These are phyloP conservation scores for Agelastica alni DNA, from an alignment of 2,888 invertebrate genomes.

Conservation along the genomic window DNA sequence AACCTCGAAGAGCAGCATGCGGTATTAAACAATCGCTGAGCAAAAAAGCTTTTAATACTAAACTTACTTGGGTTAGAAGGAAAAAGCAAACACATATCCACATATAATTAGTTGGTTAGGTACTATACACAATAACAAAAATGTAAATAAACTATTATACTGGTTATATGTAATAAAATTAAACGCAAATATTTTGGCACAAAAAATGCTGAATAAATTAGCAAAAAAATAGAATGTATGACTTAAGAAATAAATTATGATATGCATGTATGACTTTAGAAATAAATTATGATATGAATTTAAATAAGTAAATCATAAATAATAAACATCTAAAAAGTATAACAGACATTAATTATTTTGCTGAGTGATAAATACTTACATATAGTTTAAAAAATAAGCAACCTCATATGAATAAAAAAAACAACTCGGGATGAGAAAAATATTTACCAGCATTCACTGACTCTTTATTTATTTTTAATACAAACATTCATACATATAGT, in stretches of 20 bases:
- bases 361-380: too few species aligned
- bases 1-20: slow-evolving; percentile 27
- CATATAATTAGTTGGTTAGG: slow-evolving; percentile 17
- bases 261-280: slow-evolving; percentile 3
- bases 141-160: slow-evolving; percentile 8
- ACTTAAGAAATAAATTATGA: slow-evolving; percentile 5
- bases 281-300: slow-evolving; percentile 7
- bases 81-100: slow-evolving; percentile 17
- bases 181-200: slow-evolving; percentile 12
- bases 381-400: too few species aligned
- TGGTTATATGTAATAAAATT: neutral
- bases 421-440: too few species aligned
- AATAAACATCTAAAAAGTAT: neutral
- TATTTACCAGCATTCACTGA: too few species aligned
- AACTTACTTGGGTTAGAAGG: slow-evolving; percentile 36
- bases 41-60: slow-evolving; percentile 34
- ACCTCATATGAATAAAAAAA: too few species aligned
- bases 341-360: too few species aligned
- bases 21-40: slow-evolving; percentile 24
- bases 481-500: too few species aligned
- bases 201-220: slow-evolving; percentile 24
- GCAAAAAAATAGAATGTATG: slow-evolving; percentile 12
- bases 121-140: slow-evolving; percentile 1
- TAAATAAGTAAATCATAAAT: slow-evolving; percentile 12
- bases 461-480: too few species aligned